Conservation (phyloP, 2,888 invertebrate species). For the Meloe dianella region DNA sequence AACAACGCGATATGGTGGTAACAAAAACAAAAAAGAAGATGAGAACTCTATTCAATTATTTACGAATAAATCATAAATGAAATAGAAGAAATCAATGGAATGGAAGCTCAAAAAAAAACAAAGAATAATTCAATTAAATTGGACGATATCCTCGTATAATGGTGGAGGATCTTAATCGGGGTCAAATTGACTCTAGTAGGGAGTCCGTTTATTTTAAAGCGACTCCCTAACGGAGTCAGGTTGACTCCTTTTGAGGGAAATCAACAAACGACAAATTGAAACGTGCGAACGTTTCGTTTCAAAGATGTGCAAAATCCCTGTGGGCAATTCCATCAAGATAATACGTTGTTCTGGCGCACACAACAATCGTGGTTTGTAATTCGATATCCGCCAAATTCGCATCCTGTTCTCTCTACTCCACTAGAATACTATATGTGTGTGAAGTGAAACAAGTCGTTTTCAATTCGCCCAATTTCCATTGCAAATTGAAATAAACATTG, state of each 20-base stretch:
- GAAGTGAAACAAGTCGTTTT: conserved; percentile 33
- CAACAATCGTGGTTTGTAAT: conserved; percentile 9
- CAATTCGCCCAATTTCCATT: conserved; percentile 41
- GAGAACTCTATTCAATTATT: not conserved
- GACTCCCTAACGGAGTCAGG: conserved; percentile 98
- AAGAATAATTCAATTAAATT: conserved; percentile 22
- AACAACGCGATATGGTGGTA: not conserved
- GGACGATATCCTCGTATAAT: conserved; percentile 19
- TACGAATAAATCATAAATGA: conserved; percentile 28
- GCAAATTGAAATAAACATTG: conserved; percentile 43
- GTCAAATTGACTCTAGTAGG: conserved; percentile 99
- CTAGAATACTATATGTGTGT: not conserved
- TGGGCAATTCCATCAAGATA: too few relatives aligned
- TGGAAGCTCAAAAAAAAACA: not conserved
- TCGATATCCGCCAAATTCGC: conserved; percentile 12
- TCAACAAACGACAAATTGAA: too few relatives aligned
- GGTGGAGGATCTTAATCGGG: conserved; percentile 71
- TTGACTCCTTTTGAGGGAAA: conserved; percentile 86
- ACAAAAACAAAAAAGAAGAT: not conserved
- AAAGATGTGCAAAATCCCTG: not conserved
- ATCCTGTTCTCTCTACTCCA: not conserved
- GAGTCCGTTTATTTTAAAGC: conserved; percentile 87
- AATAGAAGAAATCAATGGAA: conserved; percentile 18
- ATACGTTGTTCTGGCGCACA: not conserved
- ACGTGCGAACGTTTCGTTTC: conserved; percentile 33